Conservation (phyloP, 2,113 vertebrate species). For the Silurus meridionalis region DNA sequence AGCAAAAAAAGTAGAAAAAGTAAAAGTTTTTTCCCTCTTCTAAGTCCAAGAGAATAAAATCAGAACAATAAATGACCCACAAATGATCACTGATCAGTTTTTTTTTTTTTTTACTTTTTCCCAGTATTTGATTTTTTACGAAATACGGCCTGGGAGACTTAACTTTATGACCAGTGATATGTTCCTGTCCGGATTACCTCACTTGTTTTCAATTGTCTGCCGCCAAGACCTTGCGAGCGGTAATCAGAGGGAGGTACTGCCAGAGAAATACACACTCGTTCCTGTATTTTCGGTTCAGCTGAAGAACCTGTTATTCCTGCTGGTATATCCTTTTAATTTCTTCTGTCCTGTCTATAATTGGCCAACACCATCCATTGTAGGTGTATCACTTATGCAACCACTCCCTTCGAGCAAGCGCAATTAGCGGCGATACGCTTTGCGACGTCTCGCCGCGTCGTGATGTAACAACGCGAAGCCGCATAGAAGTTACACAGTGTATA, state of each 20-base stretch:
- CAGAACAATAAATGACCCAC: not conserved
- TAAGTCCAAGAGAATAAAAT: too few relatives aligned
- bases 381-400: not conserved
- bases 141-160: not conserved
- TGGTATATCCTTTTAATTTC: conserved; percentile 2
- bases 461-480: not conserved
- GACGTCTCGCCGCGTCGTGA: not conserved
- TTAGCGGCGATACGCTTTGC: not conserved
- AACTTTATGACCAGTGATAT: not conserved
- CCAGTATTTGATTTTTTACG: not conserved
- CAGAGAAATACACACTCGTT: conserved; percentile 2
- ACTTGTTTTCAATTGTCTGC: conserved; percentile 3
- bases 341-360: not conserved
- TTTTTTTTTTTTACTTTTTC: not conserved
- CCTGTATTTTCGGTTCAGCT: conserved; percentile 10
- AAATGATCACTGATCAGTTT: not conserved
- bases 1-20: too few relatives aligned
- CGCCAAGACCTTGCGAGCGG: not conserved
- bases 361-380: not conserved
- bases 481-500: not conserved
- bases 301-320: conserved; percentile 13
- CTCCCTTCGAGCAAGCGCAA: not conserved
- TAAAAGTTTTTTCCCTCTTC: too few relatives aligned
- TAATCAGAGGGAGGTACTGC: conserved; percentile 21
- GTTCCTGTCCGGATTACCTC: not conserved